Conservation (phyloP, 2,113 vertebrate genomes). For the Pygathrix nemaeus region DNA sequence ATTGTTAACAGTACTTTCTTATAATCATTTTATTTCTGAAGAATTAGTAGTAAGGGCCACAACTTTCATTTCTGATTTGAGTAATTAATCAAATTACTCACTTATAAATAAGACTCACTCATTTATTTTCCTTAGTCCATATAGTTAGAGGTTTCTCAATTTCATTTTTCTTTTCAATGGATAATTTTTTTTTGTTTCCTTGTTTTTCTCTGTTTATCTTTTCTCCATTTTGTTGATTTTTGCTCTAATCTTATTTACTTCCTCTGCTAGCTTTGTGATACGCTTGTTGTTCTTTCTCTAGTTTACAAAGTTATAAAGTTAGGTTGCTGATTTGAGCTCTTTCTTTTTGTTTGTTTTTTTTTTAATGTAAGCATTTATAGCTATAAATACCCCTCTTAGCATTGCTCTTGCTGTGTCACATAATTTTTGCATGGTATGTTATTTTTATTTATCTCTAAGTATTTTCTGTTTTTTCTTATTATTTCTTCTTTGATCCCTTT, state of each 20-base stretch:
- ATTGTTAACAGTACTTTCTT: background rate
- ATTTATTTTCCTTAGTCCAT: background rate
- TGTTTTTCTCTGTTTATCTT: background rate
- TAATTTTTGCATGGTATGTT: background rate
- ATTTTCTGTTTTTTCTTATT: background rate
- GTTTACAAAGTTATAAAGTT: background rate
- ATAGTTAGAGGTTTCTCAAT: background rate
- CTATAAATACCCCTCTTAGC: background rate
- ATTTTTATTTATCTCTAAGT: background rate
- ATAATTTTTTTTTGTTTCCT: background rate
- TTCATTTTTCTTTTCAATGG: background rate
- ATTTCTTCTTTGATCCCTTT: background rate
- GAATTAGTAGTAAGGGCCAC: background rate
- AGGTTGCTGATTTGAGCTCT: background rate
- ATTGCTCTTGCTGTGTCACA: background rate
- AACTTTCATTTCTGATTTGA: background rate
- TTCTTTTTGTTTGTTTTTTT: background rate
- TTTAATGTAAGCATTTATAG: background rate
- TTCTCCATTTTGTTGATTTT: background rate
- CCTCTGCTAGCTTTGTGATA: background rate
- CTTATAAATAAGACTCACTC: too few species aligned
- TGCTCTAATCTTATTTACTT: background rate
- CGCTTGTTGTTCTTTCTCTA: background rate
- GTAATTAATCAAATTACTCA: too few species aligned
- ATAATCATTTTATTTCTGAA: background rate